phyloP scores from a whole-genome alignment of 2,113 vertebrate genomes.

The Tachuris rubrigastra region DNA sequence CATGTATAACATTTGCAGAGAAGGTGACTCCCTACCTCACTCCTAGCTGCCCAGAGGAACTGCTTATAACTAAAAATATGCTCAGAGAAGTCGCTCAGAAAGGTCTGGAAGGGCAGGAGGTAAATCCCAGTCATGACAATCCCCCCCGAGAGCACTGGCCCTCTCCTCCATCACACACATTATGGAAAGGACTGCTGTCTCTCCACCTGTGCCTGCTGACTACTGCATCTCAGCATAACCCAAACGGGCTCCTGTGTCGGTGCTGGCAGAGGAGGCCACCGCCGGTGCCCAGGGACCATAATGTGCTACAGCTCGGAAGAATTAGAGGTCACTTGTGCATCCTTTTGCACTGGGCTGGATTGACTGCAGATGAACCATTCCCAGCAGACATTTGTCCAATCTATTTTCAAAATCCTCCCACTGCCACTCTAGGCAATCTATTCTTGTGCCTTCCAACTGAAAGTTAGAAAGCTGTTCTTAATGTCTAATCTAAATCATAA shows the following conservation, averaged over 20 bases:
- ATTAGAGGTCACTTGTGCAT: not conserved
- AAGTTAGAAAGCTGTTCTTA: constrained; percentile 63
- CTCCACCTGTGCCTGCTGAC: rapidly evolving
- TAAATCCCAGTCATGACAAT: not conserved
- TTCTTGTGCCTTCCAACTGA: constrained; percentile 29
- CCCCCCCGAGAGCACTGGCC: rapidly evolving
- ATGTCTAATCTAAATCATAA: constrained; percentile 61
- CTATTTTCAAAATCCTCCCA: constrained; percentile 68
- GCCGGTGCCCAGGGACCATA: rapidly evolving
- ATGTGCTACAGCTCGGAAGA: rapidly evolving
- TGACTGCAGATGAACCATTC: not conserved
- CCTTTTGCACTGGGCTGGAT: not conserved
- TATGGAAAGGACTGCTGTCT: not conserved
- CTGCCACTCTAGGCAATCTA: constrained; percentile 56
- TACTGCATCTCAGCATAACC: rapidly evolving
- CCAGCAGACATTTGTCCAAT: constrained; percentile 35
- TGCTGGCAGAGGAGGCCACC: rapidly evolving
- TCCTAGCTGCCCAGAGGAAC: constrained; percentile 10
- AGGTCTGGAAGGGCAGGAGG: not conserved
- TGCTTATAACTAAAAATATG: not conserved
- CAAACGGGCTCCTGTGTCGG: rapidly evolving
- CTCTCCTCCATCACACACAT: rapidly evolving
- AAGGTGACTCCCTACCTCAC: constrained; percentile 45
- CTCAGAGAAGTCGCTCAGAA: not conserved
- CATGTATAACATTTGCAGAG: constrained; percentile 42